A percentile compares a stretch with the other conserved stretches of the same genome.
Conservation (phyloP, 2,797 vertebrate species). For the Tenualosa ilisha region DNA sequence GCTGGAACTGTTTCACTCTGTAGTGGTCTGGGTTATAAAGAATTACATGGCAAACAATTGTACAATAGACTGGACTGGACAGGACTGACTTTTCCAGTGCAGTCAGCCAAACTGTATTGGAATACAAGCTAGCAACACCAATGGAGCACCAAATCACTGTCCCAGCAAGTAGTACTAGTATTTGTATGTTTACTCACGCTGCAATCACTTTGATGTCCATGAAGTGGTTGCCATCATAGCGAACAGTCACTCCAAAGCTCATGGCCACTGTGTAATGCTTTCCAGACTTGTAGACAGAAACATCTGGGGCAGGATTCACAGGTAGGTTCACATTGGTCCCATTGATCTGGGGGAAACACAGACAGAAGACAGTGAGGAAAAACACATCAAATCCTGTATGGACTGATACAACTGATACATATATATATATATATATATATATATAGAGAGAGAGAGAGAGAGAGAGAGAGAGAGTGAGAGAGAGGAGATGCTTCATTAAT, state of each 20-base stretch:
- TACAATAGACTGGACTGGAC: too few relatives aligned
- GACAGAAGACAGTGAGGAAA: not conserved
- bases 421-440: too few relatives aligned
- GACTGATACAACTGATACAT: too few relatives aligned
- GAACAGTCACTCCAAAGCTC: constrained; percentile 74
- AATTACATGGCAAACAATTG: too few relatives aligned
- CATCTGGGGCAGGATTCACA: constrained; percentile 53
- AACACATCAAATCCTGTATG: too few relatives aligned
- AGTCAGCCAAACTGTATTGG: too few relatives aligned
- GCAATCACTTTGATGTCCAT: constrained; percentile 77
- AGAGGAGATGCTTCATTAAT: not conserved
- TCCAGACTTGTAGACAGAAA: constrained; percentile 72
- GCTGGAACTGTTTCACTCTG: too few relatives aligned
- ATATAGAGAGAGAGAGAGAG: not conserved
- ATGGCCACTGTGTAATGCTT: constrained; percentile 70
- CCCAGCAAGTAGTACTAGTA: not conserved
- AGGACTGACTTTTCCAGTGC: too few relatives aligned
- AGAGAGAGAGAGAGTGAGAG: not conserved
- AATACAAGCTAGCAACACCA: too few relatives aligned
- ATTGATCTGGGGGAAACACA: constrained; percentile 62
- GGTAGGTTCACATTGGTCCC: constrained; percentile 72
- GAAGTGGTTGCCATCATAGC: constrained; percentile 76
- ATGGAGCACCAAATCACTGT: not conserved
- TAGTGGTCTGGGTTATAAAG: too few relatives aligned
- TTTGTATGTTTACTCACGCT: constrained; percentile 65